Evolutionary conservation across 2,113 vertebrate genomes (phyloP), one percentile per base, ranked within the genome.

Genomic region (Vidua chalybeata): DNA sequence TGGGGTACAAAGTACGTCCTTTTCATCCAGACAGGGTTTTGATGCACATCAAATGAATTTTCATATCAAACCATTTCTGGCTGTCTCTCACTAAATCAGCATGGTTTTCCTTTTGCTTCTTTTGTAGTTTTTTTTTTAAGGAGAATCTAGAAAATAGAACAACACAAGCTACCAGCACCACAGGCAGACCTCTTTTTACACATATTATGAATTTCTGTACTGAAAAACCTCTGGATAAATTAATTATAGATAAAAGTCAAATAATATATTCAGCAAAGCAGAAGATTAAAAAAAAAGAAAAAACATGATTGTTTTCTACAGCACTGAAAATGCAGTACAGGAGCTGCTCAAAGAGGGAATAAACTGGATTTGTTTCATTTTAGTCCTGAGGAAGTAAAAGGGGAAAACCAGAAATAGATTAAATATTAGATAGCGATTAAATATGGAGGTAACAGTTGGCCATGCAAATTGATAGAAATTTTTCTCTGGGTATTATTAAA

Each of bases 1-100:
- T n/a, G 67, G 31, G 0, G 2, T 61, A 73, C 27, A 45, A 90
- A 94, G 55, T 30, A 51, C 66, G 52, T 79, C 56, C 56, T 93
- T 96, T 94, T 75, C 71, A 64, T 93, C 84, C 61, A 39, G 41
- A 37, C 41, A 13, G 23, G 28, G 56, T 82, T 92, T 55, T 84
- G 73, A 72, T 92, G 89, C 19, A 87, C 56, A 96, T 90, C 58
- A 95, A 97, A 87, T 46, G 49, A 78, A 77, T 83, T 85, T 95
- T 89, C 83, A 39, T 72, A 68, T 66, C 76, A 89, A 92, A 59
- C 13, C 35, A 75, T 71, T 59, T 27, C 71, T 92, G 62, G 15
- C 41, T 92, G 66, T 55, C 41, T 91, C 79, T 80, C 66, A 78
- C 30, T 66, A 45, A 85, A 69, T 68, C 72, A 89, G 43, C 64